Evolutionary conservation across 2,888 invertebrate species (phyloP).

Genomic region (Bembecia ichneumoniformis): DNA sequence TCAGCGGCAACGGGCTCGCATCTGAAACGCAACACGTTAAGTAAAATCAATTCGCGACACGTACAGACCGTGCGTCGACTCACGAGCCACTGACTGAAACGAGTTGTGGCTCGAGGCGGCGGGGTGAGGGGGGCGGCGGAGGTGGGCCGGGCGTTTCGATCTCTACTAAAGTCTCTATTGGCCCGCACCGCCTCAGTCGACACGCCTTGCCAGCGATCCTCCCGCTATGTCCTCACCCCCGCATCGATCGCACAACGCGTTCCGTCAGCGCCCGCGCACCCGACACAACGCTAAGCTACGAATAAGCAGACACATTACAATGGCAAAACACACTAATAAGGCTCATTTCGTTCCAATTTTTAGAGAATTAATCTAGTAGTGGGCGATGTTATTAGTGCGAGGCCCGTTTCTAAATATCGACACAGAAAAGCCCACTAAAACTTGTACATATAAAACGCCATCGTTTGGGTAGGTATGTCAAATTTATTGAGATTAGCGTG

Average conservation of each 20-base stretch:
- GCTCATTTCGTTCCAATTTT: no score
- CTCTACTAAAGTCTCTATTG: conserved; percentile 28
- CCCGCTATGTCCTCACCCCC: conserved; percentile 16
- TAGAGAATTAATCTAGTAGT: no score
- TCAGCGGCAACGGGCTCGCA: conserved; percentile 46
- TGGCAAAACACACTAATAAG: no score
- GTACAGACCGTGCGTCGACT: conserved; percentile 43
- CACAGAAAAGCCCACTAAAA: no score
- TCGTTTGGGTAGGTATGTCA: no score
- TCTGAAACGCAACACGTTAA: conserved; percentile 12
- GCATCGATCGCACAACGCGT: conserved; percentile 11
- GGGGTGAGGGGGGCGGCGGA: conserved; percentile 27
- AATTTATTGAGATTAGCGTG: no score
- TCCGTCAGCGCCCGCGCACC: conserved; percentile 7
- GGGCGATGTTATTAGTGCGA: no score
- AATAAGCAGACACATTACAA: background rate
- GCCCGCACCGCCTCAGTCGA: conserved; percentile 29
- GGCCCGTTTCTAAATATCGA: no score
- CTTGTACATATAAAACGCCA: no score
- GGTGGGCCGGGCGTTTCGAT: conserved; percentile 28
- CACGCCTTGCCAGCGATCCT: conserved; percentile 18
- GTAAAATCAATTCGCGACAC: conserved; percentile 26
- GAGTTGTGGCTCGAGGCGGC: conserved; percentile 21
- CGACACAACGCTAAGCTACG: conserved; percentile 5
- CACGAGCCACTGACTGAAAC: conserved; percentile 50